These are phyloP conservation scores for Peromyscus polionotus DNA, from an alignment of 2,113 vertebrate species.

Conservation along the genomic window DNA sequence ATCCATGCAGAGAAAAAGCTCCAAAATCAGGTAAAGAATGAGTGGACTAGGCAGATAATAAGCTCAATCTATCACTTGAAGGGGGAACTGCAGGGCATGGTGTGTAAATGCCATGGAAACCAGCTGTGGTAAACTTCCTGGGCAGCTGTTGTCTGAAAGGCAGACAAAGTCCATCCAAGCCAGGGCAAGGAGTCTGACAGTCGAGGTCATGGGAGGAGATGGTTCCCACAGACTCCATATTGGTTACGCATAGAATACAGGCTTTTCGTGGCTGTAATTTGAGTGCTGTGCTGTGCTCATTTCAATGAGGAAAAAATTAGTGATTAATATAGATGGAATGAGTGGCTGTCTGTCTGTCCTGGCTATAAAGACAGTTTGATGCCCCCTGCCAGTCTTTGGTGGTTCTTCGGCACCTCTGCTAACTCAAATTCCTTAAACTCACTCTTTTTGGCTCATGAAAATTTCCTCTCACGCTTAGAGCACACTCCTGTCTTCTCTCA, in stretches of 20 bases:
- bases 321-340: background rate
- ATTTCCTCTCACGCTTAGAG: slow-evolving; percentile 20
- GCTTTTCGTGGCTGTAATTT: background rate
- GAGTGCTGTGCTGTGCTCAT: background rate
- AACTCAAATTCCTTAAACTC: background rate
- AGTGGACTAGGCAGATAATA: background rate
- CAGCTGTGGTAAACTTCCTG: background rate
- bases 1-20: background rate
- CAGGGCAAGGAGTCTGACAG: background rate
- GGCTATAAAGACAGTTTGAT: background rate
- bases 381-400: background rate
- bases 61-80: background rate
- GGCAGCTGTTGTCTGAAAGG: background rate
- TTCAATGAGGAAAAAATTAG: background rate
- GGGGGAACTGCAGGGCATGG: background rate
- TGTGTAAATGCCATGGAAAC: background rate
- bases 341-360: background rate
- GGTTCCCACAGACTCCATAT: background rate
- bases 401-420: background rate
- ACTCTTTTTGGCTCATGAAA: background rate
- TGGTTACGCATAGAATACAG: no score
- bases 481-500: background rate
- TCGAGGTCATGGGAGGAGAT: background rate
- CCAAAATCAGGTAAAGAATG: background rate
- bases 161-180: background rate